Evolutionary conservation across 1,140 invertebrate genomes (phyloP).

Genomic region (Leguminivora glycinivorella): DNA sequence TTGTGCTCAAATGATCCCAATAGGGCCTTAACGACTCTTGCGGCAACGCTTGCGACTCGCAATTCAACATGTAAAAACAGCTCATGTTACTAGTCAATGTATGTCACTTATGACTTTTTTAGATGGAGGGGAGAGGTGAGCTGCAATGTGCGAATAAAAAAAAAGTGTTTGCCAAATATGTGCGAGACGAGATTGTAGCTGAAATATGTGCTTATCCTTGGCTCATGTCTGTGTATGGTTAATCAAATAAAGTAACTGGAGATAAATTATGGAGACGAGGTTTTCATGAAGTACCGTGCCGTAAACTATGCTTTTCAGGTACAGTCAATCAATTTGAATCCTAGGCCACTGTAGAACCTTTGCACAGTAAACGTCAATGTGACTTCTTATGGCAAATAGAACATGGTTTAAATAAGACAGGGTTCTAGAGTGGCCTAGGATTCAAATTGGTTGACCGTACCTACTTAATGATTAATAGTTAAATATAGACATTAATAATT

Average conservation of each 20-base stretch:
- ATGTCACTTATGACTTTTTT: neutral
- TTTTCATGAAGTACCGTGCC: no score
- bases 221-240: neutral
- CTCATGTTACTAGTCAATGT: neutral
- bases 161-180: neutral
- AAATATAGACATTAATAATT: no score
- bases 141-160: neutral
- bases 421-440: no score
- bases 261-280: neutral
- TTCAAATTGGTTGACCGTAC: no score
- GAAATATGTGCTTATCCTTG: neutral
- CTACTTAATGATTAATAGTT: no score
- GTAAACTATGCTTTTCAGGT: no score
- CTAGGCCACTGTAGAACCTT: no score
- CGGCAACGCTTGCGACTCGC: neutral
- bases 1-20: constrained; percentile 21
- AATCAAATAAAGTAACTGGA: constrained; percentile 1
- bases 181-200: neutral
- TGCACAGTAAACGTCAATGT: no score
- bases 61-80: neutral
- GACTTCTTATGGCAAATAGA: no score
- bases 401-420: no score
- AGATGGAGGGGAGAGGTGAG: neutral
- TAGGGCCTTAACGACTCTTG: neutral
- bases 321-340: no score